Evolutionary conservation across 1,140 invertebrate genomes (phyloP), one percentile per base, ranked within the genome.

Genomic region (Dysdera silvatica): DNA sequence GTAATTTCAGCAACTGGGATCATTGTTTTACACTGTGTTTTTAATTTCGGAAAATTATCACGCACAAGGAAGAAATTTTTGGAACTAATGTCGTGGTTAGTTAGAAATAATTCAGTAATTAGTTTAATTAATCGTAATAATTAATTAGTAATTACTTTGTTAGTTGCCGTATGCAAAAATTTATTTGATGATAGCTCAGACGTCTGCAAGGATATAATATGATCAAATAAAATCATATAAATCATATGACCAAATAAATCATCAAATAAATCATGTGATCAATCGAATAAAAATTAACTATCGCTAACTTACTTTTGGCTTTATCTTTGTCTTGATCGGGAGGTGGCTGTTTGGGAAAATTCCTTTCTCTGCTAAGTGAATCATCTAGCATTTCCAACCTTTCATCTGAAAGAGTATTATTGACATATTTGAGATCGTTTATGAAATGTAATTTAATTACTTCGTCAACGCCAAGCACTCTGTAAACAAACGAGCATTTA

Each of bases 311-410:
- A 63, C 52, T 53, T 63, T 56, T 41, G 40, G 61, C 47, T 29
- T 45, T 63, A 26, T 43, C 52, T 48, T 33, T 41, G 29, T 54
- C 51, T 33, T 55, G 40, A 40, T 33, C 51, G n/a, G n/a, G n/a
- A 40, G 43, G 51, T 56, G 61, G 56, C 51, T 63, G 61, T 40
- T 63, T 63, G 14, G 51, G 61, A 48, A 54, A 54, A 40, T 56
- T 63, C 23, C 52, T 37, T 32, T 63, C 51, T 14, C 61, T 33
- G 20, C 51, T 56, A 40, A 63, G 20, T 28, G 53, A 55, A 49
- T 56, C 61, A 56, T 63, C 61, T 18, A 55, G 53, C 51, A 63
- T 54, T 40, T 63, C 24, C 33, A 61, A 53, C 58, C 58, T 43
- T 23, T 61, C 58, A 61, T 61, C 58, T 61, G 32, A 31, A 59